phyloP scores from a whole-genome alignment of 2,797 vertebrate genomes.

The Phrynocephalus forsythii region DNA sequence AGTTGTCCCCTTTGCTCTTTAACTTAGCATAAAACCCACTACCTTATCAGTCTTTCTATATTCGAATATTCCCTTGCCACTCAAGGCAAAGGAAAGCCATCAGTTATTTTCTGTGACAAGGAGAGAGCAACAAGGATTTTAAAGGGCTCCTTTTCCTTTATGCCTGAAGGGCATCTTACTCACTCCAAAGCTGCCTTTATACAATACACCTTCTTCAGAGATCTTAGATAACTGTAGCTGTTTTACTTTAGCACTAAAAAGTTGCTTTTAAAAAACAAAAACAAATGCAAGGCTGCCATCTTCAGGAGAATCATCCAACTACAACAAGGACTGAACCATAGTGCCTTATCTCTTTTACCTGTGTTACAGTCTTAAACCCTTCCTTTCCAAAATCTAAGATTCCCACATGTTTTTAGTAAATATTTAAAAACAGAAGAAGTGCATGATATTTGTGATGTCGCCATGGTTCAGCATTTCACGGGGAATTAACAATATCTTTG shows the following conservation, averaged over 20 bases:
- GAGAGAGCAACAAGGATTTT: neutral
- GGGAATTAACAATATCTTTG: neutral
- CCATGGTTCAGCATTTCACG: neutral
- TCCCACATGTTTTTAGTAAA: neutral
- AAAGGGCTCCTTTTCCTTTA: neutral
- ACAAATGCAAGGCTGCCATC: neutral
- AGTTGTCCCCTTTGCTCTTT: neutral
- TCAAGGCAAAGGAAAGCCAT: neutral
- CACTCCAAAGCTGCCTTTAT: neutral
- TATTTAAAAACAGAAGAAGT: neutral
- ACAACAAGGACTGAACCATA: neutral
- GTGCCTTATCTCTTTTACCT: neutral
- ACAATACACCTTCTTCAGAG: fast-evolving
- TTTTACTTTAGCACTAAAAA: fast-evolving
- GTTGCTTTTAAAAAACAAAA: neutral
- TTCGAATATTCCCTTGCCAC: neutral
- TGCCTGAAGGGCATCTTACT: neutral
- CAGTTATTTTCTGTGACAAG: slow-evolving; percentile 3
- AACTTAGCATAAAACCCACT: neutral
- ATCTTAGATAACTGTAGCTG: fast-evolving
- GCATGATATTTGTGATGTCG: neutral
- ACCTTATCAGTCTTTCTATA: fast-evolving
- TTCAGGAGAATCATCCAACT: fast-evolving
- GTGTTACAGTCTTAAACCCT: neutral
- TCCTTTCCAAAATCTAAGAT: neutral